Evolutionary conservation across 2,113 vertebrate species (phyloP).

Genomic region (Cheirogaleus medius): DNA sequence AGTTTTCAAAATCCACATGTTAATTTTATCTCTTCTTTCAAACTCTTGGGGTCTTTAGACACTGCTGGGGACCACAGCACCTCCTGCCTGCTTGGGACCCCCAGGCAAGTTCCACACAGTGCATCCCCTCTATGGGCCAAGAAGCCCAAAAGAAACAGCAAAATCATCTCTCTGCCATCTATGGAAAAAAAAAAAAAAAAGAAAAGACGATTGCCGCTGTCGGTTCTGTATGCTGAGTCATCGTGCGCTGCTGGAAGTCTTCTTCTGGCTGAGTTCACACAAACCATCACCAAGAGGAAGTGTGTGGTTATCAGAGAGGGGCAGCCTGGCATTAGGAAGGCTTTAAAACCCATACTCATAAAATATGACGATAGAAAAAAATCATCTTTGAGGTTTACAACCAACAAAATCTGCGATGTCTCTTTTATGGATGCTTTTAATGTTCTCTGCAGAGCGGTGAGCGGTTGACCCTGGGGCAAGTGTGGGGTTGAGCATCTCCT

Average conservation of each 20-base stretch:
- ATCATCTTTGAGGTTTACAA: slow-evolving; percentile 40
- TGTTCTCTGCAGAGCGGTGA: neutral
- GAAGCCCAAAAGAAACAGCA: neutral
- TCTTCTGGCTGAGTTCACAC: neutral
- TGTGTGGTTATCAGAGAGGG: neutral
- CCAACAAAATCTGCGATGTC: neutral
- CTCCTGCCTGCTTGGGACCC: neutral
- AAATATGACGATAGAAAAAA: neutral
- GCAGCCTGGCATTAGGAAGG: neutral
- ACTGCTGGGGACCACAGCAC: neutral
- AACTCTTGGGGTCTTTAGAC: neutral
- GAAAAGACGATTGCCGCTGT: neutral
- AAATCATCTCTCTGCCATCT: neutral
- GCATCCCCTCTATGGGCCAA: neutral
- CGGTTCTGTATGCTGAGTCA: neutral
- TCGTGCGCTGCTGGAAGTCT: accelerated
- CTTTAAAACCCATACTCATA: slow-evolving; percentile 10
- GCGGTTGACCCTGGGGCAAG: neutral
- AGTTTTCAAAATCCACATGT: neutral
- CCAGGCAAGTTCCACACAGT: neutral
- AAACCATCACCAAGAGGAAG: neutral
- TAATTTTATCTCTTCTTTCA: neutral
- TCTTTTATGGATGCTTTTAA: slow-evolving; percentile 4
- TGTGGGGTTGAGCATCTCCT: neutral
- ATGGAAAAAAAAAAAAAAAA: too few relatives aligned